Base-by-base conservation (phyloP, 2,888 invertebrate genomes). In the Macrosiphum euphorbiae region DNA sequence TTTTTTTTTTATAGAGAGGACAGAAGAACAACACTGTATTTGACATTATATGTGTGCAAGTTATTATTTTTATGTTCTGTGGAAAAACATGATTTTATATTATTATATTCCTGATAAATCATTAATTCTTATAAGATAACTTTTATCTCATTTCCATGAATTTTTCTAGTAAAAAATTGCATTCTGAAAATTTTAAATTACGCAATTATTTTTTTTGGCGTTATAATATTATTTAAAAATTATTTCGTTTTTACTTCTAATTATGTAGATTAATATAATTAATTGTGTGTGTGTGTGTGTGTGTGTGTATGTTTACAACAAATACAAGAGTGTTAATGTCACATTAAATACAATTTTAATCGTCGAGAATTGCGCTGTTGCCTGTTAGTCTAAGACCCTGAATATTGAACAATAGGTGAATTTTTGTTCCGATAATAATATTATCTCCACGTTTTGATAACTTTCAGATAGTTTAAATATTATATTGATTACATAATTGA, bases 121-220 rank as follows among this genome's bases (percentile, higher is more conserved):
- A 8, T 67, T 67, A 58, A 58, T 47, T 92, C 35, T 35, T n/a
- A 78, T 78, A 10, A 41, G 44, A 91, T 61, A 50, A 87, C 1
- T 52, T 87, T 92, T 87, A 92, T 92, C 87, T 92, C 26, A 47
- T 67, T 87, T 61, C 35, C 50, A 28, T 3, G 87, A 92, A 61
- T 92, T 67, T 35, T 87, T 67, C 50, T 87, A 50, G 58, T 50
- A 28, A 7, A 86, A n/a, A 86, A 44, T 91, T 61, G 35, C 35
- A 92, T 87, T 92, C 47, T 47, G 26, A 87, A 61, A 87, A 87
- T 87, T 85, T 44, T 3, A 85, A 85, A 91, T 47, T 67, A n/a
- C 50, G 61, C 86, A 50, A 87, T 61, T 61, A 50, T 50, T 13
- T 91, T 47, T 90, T 91, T 55, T 8, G 28, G 52, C 41, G 24